Evolutionary conservation across 2,797 vertebrate genomes (phyloP), one percentile per base, ranked within the genome.

Genomic region (Iguana delicatissima): DNA sequence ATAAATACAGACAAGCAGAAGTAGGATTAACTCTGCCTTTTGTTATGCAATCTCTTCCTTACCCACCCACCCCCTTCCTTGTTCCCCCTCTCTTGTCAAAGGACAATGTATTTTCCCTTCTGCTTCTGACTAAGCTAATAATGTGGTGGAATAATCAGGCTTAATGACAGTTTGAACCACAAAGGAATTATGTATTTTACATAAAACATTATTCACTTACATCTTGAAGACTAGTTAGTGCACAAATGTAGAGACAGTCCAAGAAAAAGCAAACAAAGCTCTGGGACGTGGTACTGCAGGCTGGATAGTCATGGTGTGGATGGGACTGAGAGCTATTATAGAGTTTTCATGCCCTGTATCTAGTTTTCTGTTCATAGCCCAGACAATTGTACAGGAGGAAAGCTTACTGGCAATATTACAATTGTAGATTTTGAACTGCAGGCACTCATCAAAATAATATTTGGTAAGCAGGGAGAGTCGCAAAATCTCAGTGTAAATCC

Each of bases 31-130:
- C 91, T 38, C 24, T 89, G 1, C 69, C 88, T 90, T 91, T 94
- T 95, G 80, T 93, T 90, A 92, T 92, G 76, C 88, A 91, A 88
- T 91, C 85, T 79, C 90, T 93, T 74, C 80, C 93, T 93, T 93
- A 86, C 62, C 89, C 93, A 14, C 69, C 69, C 2, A 22, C 13
- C 72, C 76, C 90, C 80, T 77, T 91, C 52, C 50, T 50, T 64
- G 62, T 59, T 84, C 69, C 24, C 77, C 88, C 92, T 18, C 0
- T 62, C 84, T 91, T 94, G 77, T 92, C 90, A 95, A 86, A 95
- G 95, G 91, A 96, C 42, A 95, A 95, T 92, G 83, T 92, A 90
- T 88, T 96, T 97, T 95, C 95, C 77, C 93, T 86, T 95, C 92
- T 91, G 92, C 20, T 12, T 96, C 92, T 96, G 94, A 95, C 89